Conservation (phyloP, 2,888 invertebrate genomes). For the Allophyes oxyacanthae region DNA sequence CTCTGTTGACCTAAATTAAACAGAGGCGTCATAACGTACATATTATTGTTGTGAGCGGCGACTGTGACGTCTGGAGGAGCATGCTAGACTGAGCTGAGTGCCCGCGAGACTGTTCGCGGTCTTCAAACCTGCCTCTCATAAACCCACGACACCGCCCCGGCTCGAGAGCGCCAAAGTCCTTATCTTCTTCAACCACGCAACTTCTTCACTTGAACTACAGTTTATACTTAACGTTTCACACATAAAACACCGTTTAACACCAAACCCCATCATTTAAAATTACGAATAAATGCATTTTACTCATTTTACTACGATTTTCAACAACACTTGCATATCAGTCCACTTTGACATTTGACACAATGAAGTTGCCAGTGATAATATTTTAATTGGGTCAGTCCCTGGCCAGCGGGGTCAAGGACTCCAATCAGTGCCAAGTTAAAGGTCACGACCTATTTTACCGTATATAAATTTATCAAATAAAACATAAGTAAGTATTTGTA, state of each 20-base stretch:
- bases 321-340: slow-evolving; percentile 50
- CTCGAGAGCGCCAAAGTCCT: slow-evolving; percentile 25
- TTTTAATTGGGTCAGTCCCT: slow-evolving; percentile 41
- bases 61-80: slow-evolving; percentile 16
- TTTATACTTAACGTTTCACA: slow-evolving; percentile 36
- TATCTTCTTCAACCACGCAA: slow-evolving; percentile 35
- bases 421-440: slow-evolving; percentile 22
- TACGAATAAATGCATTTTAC: slow-evolving; percentile 58
- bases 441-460: neutral
- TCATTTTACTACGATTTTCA: slow-evolving; percentile 28
- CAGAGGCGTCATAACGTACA: slow-evolving; percentile 30
- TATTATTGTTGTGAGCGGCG: slow-evolving; percentile 13
- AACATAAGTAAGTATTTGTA: too few species aligned
- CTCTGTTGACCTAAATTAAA: slow-evolving; percentile 38
- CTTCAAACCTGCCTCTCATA: slow-evolving; percentile 41
- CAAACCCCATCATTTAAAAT: slow-evolving; percentile 63
- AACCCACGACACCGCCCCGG: slow-evolving; percentile 54
- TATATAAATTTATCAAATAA: too few species aligned
- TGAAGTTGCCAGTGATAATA: slow-evolving; percentile 55
- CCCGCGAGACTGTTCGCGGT: slow-evolving; percentile 20
- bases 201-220: slow-evolving; percentile 23
- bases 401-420: slow-evolving; percentile 52
- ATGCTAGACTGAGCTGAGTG: slow-evolving; percentile 31
- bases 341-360: slow-evolving; percentile 55
- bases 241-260: slow-evolving; percentile 47